Evolutionary conservation across 92 coral and sea anemone species (phyloP), one percentile per base, ranked within the genome.

Genomic region (Epizoanthus fatuus): DNA sequence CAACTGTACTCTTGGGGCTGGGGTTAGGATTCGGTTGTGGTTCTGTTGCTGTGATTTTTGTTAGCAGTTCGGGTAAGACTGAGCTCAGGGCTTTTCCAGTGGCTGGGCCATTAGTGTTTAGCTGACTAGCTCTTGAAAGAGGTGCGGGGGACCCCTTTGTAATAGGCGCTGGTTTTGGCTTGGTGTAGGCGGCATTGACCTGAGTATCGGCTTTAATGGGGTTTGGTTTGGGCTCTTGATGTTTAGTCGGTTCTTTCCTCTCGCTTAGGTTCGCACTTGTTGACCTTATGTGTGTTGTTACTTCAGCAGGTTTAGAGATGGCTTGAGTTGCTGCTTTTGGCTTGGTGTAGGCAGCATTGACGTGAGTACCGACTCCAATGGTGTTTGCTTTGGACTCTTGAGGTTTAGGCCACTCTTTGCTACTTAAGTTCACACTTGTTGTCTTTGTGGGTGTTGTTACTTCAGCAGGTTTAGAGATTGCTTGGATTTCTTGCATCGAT

Each of bases 41-140:
- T 20, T 62, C 58, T 4, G 57, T 60, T 14, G 8, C 79, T 29
- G 79, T 13, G 45, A 77, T 71, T 19, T 55, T 53, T 77, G 71
- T 77, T 62, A 77, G 45, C 20, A 77, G 70, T 16, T 77, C 82
- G 4, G 82, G 40, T 69, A 77, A 42, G 5, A 77, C 82, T 0
- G 82, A 51, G 58, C 16, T 62, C 5, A 44, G 58, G 13, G 57
- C 70, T 7, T 40, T 3, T 2, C 82, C 70, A 22, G 70, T 62
- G 17, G 82, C 82, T 3, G 53, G 12, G 4, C 35, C 35, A 53
- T 42, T 44, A 54, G 32, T 9, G 29, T 13, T 62, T 12, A 77
- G 63, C 11, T 42, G 71, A 19, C 82, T 66, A 17, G 47, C 25
- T 17, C 81, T 20, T 39, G 70, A 20, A 1, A 54, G 71, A 62